Percentiles rank a stretch among this genome's conserved stretches.
Conservation (phyloP, 2,888 invertebrate species). For the Glaucopsyche alexis region DNA sequence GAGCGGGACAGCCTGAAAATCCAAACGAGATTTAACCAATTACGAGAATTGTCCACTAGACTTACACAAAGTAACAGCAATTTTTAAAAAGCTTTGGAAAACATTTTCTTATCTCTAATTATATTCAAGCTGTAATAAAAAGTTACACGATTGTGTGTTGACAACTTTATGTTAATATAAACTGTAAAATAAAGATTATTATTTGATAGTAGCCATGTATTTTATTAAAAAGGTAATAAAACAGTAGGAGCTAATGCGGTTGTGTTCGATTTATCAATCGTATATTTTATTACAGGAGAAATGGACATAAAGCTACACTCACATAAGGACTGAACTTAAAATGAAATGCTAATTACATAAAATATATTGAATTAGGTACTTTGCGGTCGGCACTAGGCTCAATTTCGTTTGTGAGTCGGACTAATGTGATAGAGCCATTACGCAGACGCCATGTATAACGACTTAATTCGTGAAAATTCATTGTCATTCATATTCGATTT, state of each 20-base stretch:
- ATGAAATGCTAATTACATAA: too few relatives aligned
- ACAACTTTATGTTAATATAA: conserved; percentile 18
- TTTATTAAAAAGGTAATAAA: conserved; percentile 17
- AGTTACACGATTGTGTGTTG: conserved; percentile 17
- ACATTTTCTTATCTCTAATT: conserved; percentile 2
- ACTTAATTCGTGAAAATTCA: neutral
- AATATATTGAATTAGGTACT: too few relatives aligned
- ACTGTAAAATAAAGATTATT: conserved; percentile 14
- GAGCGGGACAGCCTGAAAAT: too few relatives aligned
- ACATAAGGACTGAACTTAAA: too few relatives aligned
- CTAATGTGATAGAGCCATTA: conserved; percentile 9
- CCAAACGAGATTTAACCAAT: too few relatives aligned
- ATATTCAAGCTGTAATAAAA: conserved; percentile 16
- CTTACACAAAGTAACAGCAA: neutral
- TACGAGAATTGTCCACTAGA: too few relatives aligned
- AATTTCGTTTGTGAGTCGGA: neutral
- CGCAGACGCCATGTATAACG: neutral
- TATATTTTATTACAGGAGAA: neutral
- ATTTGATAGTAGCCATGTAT: conserved; percentile 1
- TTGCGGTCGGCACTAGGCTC: too few relatives aligned
- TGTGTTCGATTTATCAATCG: neutral
- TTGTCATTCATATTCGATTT: conserved; percentile 9
- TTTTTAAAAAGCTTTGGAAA: neutral
- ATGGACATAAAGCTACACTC: neutral
- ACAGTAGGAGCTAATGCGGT: neutral